phyloP scores from a whole-genome alignment of 1,140 invertebrate genomes.

The Drosophila hydei region DNA sequence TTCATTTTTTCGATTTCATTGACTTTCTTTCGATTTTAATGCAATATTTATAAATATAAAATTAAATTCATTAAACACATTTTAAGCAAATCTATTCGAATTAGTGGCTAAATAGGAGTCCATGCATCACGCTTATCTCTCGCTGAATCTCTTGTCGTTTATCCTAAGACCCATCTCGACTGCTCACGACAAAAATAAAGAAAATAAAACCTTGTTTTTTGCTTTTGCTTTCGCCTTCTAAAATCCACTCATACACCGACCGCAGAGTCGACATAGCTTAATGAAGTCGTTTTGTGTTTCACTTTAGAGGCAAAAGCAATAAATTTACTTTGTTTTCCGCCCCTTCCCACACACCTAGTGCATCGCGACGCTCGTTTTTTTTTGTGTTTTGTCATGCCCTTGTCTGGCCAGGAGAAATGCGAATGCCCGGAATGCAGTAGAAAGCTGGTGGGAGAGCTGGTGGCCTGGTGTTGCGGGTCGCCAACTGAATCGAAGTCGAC shows the following conservation, averaged over 20 bases:
- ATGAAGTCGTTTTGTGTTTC: slow-evolving; percentile 80
- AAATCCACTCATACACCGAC: slow-evolving; percentile 20
- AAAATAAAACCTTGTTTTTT: slow-evolving; percentile 14
- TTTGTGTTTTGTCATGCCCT: slow-evolving; percentile 29
- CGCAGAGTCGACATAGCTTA: slow-evolving; percentile 67
- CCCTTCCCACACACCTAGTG: slow-evolving; percentile 19
- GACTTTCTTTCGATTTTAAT: too few relatives aligned
- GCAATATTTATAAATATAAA: too few relatives aligned
- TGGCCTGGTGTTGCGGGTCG: slow-evolving; percentile 23
- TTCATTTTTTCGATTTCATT: too few relatives aligned
- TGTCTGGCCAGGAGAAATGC: slow-evolving; percentile 49
- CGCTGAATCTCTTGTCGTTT: background rate
- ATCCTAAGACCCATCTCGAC: background rate
- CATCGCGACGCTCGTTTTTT: background rate
- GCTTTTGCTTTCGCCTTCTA: slow-evolving; percentile 1
- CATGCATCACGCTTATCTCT: background rate
- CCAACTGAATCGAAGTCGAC: slow-evolving; percentile 33
- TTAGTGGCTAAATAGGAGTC: background rate
- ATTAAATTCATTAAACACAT: too few relatives aligned
- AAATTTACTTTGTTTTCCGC: slow-evolving; percentile 56
- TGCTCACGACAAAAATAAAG: background rate
- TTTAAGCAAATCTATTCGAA: background rate
- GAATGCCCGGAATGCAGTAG: slow-evolving; percentile 55
- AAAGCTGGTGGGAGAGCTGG: slow-evolving; percentile 3
- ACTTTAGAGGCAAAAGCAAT: slow-evolving; percentile 73